These are phyloP conservation scores for Clunio marinus DNA, from an alignment of 2,888 invertebrate genomes.

Conservation along the genomic window DNA sequence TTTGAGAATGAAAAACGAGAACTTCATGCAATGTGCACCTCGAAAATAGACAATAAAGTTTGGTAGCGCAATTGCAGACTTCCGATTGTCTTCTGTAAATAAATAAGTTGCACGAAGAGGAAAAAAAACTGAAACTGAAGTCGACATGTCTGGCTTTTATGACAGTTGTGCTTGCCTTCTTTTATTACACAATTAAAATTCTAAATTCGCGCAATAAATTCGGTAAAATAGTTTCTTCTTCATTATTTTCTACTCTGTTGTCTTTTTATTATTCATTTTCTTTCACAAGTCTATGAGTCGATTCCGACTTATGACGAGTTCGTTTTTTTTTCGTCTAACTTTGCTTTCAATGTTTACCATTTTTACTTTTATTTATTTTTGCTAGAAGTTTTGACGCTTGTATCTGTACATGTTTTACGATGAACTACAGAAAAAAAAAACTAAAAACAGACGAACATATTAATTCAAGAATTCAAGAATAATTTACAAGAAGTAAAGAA, in stretches of 20 bases:
- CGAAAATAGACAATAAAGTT: constrained; percentile 12
- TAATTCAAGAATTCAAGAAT: too few relatives aligned
- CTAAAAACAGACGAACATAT: too few relatives aligned
- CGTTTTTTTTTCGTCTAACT: too few relatives aligned
- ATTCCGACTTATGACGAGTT: neutral
- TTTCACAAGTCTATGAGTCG: neutral
- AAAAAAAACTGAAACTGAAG: neutral
- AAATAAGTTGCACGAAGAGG: neutral
- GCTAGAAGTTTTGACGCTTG: too few relatives aligned
- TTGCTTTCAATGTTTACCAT: constrained; percentile 23
- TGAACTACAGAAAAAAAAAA: too few relatives aligned
- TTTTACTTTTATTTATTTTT: too few relatives aligned
- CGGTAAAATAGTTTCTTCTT: neutral
- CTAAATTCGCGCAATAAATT: constrained; percentile 5
- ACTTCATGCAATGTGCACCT: neutral
- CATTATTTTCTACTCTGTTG: neutral
- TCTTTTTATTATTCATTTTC: neutral
- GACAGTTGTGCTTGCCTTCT: constrained; percentile 19
- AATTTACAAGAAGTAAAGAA: too few relatives aligned
- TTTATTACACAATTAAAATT: constrained; percentile 25
- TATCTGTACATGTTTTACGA: too few relatives aligned
- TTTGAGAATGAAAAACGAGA: neutral
- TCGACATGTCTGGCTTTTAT: constrained; percentile 35
- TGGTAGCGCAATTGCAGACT: constrained; percentile 11
- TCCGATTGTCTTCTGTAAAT: neutral